Conservation (phyloP, 2,888 invertebrate species). For the Mellilla xanthometata region DNA sequence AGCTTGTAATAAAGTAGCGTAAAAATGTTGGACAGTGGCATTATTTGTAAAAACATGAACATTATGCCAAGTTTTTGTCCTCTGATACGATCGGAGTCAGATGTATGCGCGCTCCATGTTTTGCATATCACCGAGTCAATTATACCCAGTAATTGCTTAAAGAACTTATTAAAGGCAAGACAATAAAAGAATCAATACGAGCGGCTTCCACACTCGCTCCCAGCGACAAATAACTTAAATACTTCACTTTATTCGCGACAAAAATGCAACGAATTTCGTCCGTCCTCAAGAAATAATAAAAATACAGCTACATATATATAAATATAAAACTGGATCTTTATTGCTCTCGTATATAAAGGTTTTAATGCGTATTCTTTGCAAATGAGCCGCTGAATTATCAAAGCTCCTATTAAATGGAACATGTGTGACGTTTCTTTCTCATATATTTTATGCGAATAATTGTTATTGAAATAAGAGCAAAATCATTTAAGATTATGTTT, state of each 20-base stretch:
- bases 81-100: slow-evolving; percentile 5
- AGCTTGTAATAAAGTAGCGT: too few relatives aligned
- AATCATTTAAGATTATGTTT: too few relatives aligned
- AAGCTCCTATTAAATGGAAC: slow-evolving; percentile 26
- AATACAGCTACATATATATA: slow-evolving; percentile 23
- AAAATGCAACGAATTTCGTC: slow-evolving; percentile 27
- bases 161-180: slow-evolving; percentile 20
- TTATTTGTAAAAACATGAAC: not conserved
- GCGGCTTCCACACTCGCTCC: slow-evolving; percentile 2
- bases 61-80: slow-evolving; percentile 6
- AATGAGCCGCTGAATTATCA: slow-evolving; percentile 32
- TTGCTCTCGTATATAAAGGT: slow-evolving; percentile 27
- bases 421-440: slow-evolving; percentile 17
- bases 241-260: slow-evolving; percentile 14
- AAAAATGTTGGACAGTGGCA: too few relatives aligned
- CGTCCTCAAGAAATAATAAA: slow-evolving; percentile 22
- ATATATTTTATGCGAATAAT: too few relatives aligned
- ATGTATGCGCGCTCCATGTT: slow-evolving; percentile 8
- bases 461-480: too few relatives aligned
- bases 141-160: slow-evolving; percentile 18
- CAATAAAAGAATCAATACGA: slow-evolving; percentile 25
- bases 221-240: slow-evolving; percentile 9
- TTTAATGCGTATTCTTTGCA: slow-evolving; percentile 31
- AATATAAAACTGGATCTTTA: slow-evolving; percentile 26
- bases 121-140: slow-evolving; percentile 20